Conservation (phyloP, 2,797 vertebrate species). For the Diceros bicornis region DNA sequence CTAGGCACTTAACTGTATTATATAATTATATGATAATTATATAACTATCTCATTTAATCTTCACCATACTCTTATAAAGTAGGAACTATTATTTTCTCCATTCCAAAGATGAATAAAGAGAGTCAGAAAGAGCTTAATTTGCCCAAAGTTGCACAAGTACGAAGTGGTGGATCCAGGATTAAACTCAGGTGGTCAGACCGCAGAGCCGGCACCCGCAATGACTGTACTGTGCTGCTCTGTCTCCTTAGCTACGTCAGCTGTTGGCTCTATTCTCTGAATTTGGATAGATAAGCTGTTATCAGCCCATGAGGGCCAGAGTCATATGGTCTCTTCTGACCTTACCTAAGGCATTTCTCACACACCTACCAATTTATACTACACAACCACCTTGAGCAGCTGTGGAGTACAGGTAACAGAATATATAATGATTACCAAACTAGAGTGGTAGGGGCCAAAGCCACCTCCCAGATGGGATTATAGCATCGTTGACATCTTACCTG, state of each 20-base stretch:
- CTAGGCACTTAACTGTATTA: not conserved
- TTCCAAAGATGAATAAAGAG: constrained; percentile 5
- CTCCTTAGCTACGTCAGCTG: not conserved
- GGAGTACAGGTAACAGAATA: not conserved
- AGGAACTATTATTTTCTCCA: not conserved
- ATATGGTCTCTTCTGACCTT: not conserved
- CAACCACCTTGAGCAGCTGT: not conserved
- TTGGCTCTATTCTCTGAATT: not conserved
- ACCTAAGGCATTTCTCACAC: not conserved
- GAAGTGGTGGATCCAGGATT: not conserved
- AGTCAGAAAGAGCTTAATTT: not conserved
- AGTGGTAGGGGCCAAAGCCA: not conserved
- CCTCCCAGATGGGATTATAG: not conserved
- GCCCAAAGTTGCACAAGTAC: not conserved
- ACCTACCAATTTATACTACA: not conserved
- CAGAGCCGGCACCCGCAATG: too few species aligned
- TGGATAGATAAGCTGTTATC: not conserved
- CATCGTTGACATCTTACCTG: not conserved
- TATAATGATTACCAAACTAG: not conserved
- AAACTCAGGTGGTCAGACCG: not conserved
- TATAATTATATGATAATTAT: not conserved
- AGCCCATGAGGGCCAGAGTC: not conserved
- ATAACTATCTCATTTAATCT: not conserved
- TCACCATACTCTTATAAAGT: not conserved
- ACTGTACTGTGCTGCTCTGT: not conserved